A percentile compares a stretch with the other conserved stretches of the same genome.
phyloP scores from a whole-genome alignment of 2,888 invertebrate species.

The Acanthosepion lycidas region DNA sequence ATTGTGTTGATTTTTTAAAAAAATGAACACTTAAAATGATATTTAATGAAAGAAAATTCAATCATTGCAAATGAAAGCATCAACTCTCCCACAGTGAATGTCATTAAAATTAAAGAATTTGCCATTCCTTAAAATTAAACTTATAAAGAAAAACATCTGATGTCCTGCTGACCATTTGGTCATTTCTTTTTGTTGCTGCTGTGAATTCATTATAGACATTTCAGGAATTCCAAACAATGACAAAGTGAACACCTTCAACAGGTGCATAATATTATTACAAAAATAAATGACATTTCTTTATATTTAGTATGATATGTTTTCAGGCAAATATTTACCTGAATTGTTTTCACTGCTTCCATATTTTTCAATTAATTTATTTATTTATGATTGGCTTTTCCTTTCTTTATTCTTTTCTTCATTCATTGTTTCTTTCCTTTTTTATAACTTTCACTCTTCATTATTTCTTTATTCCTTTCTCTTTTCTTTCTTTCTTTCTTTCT shows the following conservation, averaged over 20 bases:
- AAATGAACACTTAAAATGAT: neutral
- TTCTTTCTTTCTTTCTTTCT: neutral
- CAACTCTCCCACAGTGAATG: neutral
- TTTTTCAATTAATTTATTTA: neutral
- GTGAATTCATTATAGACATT: neutral
- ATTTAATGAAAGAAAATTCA: slow-evolving; percentile 20
- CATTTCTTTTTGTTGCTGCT: neutral
- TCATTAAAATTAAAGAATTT: slow-evolving; percentile 20
- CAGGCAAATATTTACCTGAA: neutral
- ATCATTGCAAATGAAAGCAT: neutral
- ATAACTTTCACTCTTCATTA: neutral
- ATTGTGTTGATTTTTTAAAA: neutral
- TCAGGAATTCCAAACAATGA: neutral
- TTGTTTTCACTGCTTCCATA: neutral
- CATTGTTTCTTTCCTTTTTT: neutral
- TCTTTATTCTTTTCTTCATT: neutral
- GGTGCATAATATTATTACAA: neutral
- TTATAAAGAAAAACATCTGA: neutral
- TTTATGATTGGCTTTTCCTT: neutral
- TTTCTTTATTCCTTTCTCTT: neutral
- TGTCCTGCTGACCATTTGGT: neutral
- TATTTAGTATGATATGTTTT: neutral
- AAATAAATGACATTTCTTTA: neutral
- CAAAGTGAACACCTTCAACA: neutral
- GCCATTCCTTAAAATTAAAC: neutral